A percentile compares a stretch with the other conserved stretches of the same genome.
Conservation (phyloP, 2,888 invertebrate species). For the Melieria crassipennis region DNA sequence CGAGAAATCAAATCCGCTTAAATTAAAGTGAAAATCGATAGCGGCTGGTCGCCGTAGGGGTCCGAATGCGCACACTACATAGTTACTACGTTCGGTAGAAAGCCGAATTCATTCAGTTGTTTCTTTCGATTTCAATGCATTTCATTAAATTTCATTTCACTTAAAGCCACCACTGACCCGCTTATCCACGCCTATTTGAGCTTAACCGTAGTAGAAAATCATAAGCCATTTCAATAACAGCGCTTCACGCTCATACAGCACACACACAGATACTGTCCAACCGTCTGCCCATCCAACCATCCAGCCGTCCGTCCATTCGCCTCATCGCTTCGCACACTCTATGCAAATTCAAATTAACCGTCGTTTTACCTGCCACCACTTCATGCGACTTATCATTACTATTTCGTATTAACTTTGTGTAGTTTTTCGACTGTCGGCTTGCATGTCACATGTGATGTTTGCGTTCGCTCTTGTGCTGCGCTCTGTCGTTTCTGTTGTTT, state of each 20-base stretch:
- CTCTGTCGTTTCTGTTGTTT: slow-evolving; percentile 16
- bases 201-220: slow-evolving; percentile 16
- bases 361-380: slow-evolving; percentile 21
- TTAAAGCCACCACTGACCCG: slow-evolving; percentile 12
- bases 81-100: neutral
- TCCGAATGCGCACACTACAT: no score
- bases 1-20: no score
- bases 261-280: no score
- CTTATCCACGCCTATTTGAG: slow-evolving; percentile 16
- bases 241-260: no score
- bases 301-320: no score
- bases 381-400: slow-evolving; percentile 12
- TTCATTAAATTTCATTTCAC: slow-evolving; percentile 2
- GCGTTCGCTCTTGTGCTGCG: neutral
- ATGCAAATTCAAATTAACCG: slow-evolving; percentile 31
- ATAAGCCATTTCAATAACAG: neutral
- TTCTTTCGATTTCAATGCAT: no score
- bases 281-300: no score
- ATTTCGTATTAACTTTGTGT: slow-evolving; percentile 1
- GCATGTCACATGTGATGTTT: slow-evolving; percentile 5
- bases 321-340: no score
- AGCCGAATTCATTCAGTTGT: neutral
- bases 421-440: neutral
- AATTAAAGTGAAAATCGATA: no score
- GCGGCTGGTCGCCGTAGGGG: no score